Base-by-base conservation (phyloP, 2,888 invertebrate genomes). In the Fissipunctia ypsillon region DNA sequence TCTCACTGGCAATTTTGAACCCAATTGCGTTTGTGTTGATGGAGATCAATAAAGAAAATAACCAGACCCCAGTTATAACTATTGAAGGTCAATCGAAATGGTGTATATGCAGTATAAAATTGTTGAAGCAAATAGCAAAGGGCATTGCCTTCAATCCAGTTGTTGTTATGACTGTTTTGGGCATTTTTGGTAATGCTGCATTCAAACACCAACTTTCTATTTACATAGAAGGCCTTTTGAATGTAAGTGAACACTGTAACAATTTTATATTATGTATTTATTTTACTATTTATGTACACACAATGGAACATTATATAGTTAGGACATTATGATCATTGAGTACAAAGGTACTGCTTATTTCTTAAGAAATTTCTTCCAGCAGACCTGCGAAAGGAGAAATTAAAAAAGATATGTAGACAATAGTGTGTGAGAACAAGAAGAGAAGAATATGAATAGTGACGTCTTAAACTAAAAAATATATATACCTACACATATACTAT, bases 131-230 rank as follows among this genome's bases (percentile, higher is more conserved):
- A 88, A 97, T 97, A 50, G 87, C 97, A 14, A 97, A 97, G 91
- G 98, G 98, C 68, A 97, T 99, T 68, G 96, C 98, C 76, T 96
- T 97, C 19, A 99, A 99, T 95, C 99, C 99, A 0, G 97, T 99
- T 71, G 97, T 99, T 25, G 96, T 99, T 68, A 99, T 99, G 99
- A 99, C 99, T 0, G 95, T 98, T n/a, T 95, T 99, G 79, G 99
- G 99, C 14, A 98, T 99, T 22, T 92, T 97, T 80, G 99, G 98
- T 52, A 99, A 99, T 92, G 96, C 98, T 79, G 92, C 97, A 54
- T 99, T 99, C 91, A 97, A 97, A 83, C 98, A 98, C 90, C 96
- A 97, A 16, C 93, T 99, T 69, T 99, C 99, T 22, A 93, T 97
- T 61, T 97, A 98, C 81, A 94, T 99, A 48, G 97, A 97, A 86